These are phyloP conservation scores for Neodiprion lecontei DNA, from an alignment of 1,140 invertebrate species.

Conservation along the genomic window DNA sequence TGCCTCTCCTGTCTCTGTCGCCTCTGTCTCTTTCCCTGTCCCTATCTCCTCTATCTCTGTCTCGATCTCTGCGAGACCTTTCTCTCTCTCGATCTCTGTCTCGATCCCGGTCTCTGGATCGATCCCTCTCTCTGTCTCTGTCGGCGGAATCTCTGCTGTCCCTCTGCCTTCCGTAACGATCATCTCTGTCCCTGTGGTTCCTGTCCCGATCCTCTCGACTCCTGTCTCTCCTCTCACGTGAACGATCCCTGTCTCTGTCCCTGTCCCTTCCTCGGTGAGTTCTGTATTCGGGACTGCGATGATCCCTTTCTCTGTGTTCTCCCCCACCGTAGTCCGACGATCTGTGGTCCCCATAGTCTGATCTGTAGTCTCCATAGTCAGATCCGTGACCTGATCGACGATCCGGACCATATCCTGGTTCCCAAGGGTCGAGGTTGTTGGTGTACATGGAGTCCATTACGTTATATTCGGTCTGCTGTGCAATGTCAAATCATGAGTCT, in stretches of 20 bases:
- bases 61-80: slow-evolving; percentile 24
- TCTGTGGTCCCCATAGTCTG: slow-evolving; percentile 48
- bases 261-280: slow-evolving; percentile 51
- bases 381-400: slow-evolving; percentile 40
- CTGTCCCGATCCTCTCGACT: slow-evolving; percentile 55
- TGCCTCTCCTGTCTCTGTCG: slow-evolving; percentile 48
- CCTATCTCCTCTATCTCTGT: slow-evolving; percentile 32
- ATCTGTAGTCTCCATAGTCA: slow-evolving; percentile 47
- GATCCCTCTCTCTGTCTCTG: slow-evolving; percentile 21
- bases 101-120: slow-evolving; percentile 38
- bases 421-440: slow-evolving; percentile 56
- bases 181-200: slow-evolving; percentile 48
- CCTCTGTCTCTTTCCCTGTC: slow-evolving; percentile 44
- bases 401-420: slow-evolving; percentile 55
- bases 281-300: slow-evolving; percentile 54
- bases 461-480: too few species aligned
- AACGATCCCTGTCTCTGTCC: slow-evolving; percentile 52
- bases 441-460: slow-evolving; percentile 42
- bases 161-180: slow-evolving; percentile 32
- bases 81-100: slow-evolving; percentile 48
- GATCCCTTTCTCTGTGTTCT: slow-evolving; percentile 50
- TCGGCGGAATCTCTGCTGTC: slow-evolving; percentile 48
- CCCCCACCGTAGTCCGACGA: slow-evolving; percentile 53
- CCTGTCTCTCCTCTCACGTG: slow-evolving; percentile 51
- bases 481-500: too few species aligned